A percentile compares a stretch with the other conserved stretches of the same genome.
These are phyloP conservation scores for Podarcis raffonei DNA, from an alignment of 2,113 vertebrate species.

Conservation along the genomic window DNA sequence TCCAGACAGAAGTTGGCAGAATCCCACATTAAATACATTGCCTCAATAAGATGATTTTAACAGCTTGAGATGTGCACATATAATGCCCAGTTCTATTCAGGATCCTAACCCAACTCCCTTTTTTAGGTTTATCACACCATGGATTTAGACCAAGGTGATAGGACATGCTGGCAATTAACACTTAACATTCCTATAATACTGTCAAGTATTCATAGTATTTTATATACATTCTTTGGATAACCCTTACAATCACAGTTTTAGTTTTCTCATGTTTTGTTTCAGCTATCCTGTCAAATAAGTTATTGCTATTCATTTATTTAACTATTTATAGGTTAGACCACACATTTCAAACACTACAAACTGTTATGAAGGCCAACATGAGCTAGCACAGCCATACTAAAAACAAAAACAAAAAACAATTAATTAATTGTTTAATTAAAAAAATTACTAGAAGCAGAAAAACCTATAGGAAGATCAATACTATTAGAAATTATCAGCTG, in stretches of 20 bases:
- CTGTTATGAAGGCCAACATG: too few relatives aligned
- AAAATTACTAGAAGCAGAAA: not conserved
- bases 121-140: not conserved
- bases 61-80: not conserved
- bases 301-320: too few relatives aligned
- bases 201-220: not conserved
- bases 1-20: not conserved
- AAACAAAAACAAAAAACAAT: too few relatives aligned
- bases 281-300: not conserved
- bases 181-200: not conserved
- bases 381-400: too few relatives aligned
- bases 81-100: not conserved
- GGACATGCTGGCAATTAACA: not conserved
- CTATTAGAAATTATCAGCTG: not conserved
- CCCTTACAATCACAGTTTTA: not conserved
- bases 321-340: too few relatives aligned
- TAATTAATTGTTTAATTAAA: too few relatives aligned
- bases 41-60: not conserved
- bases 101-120: not conserved
- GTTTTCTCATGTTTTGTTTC: not conserved
- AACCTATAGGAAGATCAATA: not conserved
- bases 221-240: not conserved
- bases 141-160: not conserved
- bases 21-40: not conserved
- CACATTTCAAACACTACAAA: too few relatives aligned